Percentiles rank a stretch among this genome's conserved stretches.
phyloP scores from a whole-genome alignment of 2,888 invertebrate species.

The Girardia tigrina region DNA sequence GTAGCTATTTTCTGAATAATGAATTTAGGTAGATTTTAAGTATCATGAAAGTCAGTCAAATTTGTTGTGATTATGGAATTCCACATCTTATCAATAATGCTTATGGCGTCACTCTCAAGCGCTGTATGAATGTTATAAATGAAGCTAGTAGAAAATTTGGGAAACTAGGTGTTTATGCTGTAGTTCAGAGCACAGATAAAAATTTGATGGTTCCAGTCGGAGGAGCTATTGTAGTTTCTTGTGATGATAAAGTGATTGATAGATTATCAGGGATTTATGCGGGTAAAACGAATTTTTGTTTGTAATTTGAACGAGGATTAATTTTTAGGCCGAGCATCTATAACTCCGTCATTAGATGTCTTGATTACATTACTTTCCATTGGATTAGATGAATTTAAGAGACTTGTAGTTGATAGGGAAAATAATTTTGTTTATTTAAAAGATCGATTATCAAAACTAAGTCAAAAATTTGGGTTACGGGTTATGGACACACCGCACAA shows the following conservation, averaged over 20 bases:
- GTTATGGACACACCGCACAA: conserved; percentile 57
- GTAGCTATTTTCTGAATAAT: background rate
- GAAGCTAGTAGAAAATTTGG: conserved; percentile 52
- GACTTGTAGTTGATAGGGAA: conserved; percentile 56
- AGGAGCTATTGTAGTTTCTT: conserved; percentile 62
- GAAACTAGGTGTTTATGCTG: conserved; percentile 59
- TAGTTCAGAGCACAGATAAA: conserved; percentile 68
- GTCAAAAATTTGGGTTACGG: conserved; percentile 54
- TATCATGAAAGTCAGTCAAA: conserved; percentile 54
- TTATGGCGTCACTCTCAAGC: conserved; percentile 60
- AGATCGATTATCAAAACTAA: conserved; percentile 54
- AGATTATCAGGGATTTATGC: conserved; percentile 62
- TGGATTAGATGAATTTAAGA: conserved; percentile 58
- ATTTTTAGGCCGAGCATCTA: conserved; percentile 64
- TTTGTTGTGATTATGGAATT: conserved; percentile 57
- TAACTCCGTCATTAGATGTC: conserved; percentile 61
- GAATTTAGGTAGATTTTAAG: conserved; percentile 41
- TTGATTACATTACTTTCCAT: conserved; percentile 62
- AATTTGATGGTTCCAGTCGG: conserved; percentile 72
- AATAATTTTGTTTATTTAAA: conserved; percentile 57
- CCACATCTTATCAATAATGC: conserved; percentile 71
- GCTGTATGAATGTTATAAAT: conserved; percentile 16
- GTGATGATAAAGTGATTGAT: conserved; percentile 57
- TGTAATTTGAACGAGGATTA: background rate
- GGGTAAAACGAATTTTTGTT: conserved; percentile 49